Evolutionary conservation across 2,888 invertebrate species (phyloP), one percentile per base, ranked within the genome.

Genomic region (Aleiodes leptofemur): DNA sequence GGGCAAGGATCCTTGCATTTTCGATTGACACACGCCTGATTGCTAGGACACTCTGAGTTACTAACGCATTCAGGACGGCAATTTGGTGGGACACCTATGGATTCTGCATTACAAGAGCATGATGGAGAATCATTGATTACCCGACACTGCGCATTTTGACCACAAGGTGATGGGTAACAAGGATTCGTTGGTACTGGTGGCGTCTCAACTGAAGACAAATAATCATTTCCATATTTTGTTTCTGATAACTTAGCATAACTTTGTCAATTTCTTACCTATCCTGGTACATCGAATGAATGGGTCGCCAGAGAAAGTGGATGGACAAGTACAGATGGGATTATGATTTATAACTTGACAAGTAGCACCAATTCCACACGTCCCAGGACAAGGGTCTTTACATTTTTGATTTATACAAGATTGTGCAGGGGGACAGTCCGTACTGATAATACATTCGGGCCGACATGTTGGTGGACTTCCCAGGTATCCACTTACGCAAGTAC

Each of bases 31-130:
- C 96, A 96, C 23, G 96, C 94, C 85, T 92, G 92, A 83, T 92
- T 93, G 79, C 92, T 93, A 69, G 93, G 90, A 86, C 96, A 96
- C 84, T 96, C 95, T 8, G 94, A 91, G 81, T 94, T 95, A 50
- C 94, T 92, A 6, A 93, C 90, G 86, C 95, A 96, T 90, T 96
- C 95, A 0, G 96, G 95, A 78, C 92, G 92, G 86, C 96, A 96
- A 77, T 92, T 92, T 8, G 94, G 94, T 68, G 96, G 95, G 13
- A 91, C 90, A 43, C 96, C 96, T 76, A 94, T 92, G 86, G 93
- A 94, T 77, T 93, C 93, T 55, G 93, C 91, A 78, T 94, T 90
- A 86, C 96, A 96, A 16, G 93, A 92, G 82, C 76, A 90, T 86
- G 87, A 94, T 91, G 82, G 90, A 88, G 80, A 90, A 66, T 93